Conservation (phyloP, 2,888 invertebrate species). For the Drosophila flavopinicola region DNA sequence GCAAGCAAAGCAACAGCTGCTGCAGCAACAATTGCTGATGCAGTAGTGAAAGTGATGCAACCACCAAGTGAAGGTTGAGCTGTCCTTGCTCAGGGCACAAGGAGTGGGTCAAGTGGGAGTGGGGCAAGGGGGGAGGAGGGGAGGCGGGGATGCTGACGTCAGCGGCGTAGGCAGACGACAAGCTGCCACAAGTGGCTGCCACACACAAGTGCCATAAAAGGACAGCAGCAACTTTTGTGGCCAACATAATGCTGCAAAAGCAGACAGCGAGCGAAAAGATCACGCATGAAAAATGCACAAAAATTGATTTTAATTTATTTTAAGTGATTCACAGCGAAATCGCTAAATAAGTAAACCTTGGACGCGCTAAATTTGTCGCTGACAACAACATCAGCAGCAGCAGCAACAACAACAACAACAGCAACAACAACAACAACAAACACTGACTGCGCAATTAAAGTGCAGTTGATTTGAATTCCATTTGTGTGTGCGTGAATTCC, state of each 20-base stretch:
- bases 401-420: conserved; percentile 6
- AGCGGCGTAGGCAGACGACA: conserved; percentile 38
- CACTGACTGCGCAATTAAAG: conserved; percentile 26
- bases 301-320: conserved; percentile 77
- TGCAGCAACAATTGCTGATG: background rate
- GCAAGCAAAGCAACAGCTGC: conserved; percentile 23
- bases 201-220: conserved; percentile 68
- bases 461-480: conserved; percentile 46
- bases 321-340: conserved; percentile 69
- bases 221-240: conserved; percentile 50
- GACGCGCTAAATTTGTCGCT: conserved; percentile 63
- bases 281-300: conserved; percentile 66
- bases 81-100: conserved; percentile 49
- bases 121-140: background rate
- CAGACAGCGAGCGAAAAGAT: conserved; percentile 14
- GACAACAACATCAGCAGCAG: conserved; percentile 9
- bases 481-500: conserved; percentile 23
- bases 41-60: conserved; percentile 53
- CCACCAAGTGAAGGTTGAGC: conserved; percentile 27
- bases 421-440: conserved; percentile 24
- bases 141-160: conserved; percentile 39
- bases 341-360: conserved; percentile 57
- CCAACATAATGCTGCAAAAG: conserved; percentile 7
- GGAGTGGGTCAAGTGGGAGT: background rate
- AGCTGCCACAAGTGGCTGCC: conserved; percentile 35